Percentiles rank a stretch among this genome's conserved stretches.
Conservation (phyloP, 2,113 vertebrate genomes). For the Otus sunia region DNA sequence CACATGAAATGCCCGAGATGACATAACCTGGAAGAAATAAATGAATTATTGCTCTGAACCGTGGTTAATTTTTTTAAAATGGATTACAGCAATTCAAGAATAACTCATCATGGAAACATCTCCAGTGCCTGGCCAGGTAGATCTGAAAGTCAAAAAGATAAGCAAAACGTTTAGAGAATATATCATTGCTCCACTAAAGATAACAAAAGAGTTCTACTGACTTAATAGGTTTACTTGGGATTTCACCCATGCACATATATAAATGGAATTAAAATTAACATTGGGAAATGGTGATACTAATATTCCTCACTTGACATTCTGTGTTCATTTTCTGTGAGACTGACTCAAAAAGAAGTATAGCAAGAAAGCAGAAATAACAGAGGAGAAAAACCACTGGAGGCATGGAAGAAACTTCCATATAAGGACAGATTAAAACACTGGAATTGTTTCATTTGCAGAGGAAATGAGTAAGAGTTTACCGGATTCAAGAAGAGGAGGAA, state of each 20-base stretch:
- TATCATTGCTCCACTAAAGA: background rate
- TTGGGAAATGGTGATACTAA: background rate
- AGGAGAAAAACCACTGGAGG: background rate
- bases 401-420: background rate
- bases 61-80: background rate
- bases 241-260: background rate
- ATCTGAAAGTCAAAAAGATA: background rate
- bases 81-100: background rate
- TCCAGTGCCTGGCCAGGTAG: background rate
- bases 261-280: background rate
- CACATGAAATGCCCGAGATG: background rate
- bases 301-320: background rate
- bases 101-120: background rate
- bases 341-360: background rate
- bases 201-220: background rate
- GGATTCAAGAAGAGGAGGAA: background rate
- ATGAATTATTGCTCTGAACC: background rate
- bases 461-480: slow-evolving; percentile 26
- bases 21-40: background rate
- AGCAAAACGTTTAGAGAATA: background rate
- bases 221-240: background rate
- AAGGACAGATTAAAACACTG: background rate
- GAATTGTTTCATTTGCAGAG: background rate
- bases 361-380: background rate
- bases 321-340: background rate